These are phyloP conservation scores for Ficedula albicollis DNA, from an alignment of 2,797 vertebrate genomes.

Conservation along the genomic window DNA sequence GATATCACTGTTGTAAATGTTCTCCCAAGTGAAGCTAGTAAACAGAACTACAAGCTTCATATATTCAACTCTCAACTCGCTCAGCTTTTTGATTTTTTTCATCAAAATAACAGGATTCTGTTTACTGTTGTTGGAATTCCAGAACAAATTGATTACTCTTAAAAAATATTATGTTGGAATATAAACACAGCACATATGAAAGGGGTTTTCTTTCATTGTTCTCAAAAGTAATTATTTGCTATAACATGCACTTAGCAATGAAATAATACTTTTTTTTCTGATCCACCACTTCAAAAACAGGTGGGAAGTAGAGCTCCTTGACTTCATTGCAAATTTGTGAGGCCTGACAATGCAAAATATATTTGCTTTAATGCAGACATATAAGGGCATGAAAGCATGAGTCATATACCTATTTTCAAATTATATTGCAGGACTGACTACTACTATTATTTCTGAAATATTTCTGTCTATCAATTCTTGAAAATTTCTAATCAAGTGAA, in stretches of 20 bases:
- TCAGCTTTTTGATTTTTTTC: not conserved
- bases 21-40: not conserved
- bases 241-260: not conserved
- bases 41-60: not conserved
- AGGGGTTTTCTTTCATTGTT: not conserved
- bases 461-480: not conserved
- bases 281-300: not conserved
- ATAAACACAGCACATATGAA: not conserved
- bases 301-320: not conserved
- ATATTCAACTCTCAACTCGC: not conserved
- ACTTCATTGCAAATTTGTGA: not conserved
- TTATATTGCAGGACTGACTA: not conserved
- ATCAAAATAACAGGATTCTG: not conserved
- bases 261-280: not conserved
- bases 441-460: not conserved
- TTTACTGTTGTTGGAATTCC: not conserved
- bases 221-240: not conserved
- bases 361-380: not conserved
- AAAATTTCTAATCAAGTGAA: not conserved
- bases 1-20: not conserved
- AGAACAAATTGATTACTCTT: not conserved
- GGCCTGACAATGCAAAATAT: not conserved
- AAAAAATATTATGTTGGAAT: not conserved
- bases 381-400: not conserved
- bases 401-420: not conserved